Conservation (phyloP, 2,797 vertebrate genomes). For the Orestias chungarensis region DNA sequence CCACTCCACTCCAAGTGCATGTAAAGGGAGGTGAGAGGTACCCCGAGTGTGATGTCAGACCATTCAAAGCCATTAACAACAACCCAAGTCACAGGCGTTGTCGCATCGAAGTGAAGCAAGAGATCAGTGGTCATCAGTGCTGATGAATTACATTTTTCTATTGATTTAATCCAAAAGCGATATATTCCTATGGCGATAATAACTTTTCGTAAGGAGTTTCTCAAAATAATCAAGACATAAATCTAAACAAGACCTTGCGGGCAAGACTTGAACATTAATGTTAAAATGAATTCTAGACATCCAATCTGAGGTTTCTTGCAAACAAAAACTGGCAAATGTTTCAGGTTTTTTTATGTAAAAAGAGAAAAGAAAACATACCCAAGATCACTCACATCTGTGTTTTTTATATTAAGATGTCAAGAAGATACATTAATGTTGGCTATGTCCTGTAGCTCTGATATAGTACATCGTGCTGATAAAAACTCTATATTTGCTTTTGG, state of each 20-base stretch:
- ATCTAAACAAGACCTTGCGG: not conserved
- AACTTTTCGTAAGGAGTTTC: no score
- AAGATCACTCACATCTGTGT: not conserved
- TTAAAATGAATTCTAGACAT: not conserved
- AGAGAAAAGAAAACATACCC: not conserved
- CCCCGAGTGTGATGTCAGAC: not conserved
- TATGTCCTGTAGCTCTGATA: not conserved
- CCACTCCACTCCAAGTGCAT: not conserved
- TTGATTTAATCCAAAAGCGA: no score
- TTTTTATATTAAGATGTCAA: not conserved
- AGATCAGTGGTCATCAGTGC: no score
- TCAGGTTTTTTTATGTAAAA: not conserved
- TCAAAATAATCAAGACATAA: not conserved
- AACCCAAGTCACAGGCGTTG: not conserved
- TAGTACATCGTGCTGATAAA: constrained; percentile 4
- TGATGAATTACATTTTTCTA: no score
- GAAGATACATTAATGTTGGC: not conserved
- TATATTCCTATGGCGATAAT: no score
- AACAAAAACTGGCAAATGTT: not conserved
- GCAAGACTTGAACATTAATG: not conserved
- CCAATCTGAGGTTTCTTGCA: not conserved
- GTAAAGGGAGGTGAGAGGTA: not conserved
- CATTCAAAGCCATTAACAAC: not conserved
- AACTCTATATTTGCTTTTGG: constrained; percentile 4
- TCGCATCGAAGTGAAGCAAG: no score